Percentiles rank a stretch among this genome's conserved stretches.
These are phyloP conservation scores for Neodiprion pinetum DNA, from an alignment of 1,140 invertebrate species.

Conservation along the genomic window DNA sequence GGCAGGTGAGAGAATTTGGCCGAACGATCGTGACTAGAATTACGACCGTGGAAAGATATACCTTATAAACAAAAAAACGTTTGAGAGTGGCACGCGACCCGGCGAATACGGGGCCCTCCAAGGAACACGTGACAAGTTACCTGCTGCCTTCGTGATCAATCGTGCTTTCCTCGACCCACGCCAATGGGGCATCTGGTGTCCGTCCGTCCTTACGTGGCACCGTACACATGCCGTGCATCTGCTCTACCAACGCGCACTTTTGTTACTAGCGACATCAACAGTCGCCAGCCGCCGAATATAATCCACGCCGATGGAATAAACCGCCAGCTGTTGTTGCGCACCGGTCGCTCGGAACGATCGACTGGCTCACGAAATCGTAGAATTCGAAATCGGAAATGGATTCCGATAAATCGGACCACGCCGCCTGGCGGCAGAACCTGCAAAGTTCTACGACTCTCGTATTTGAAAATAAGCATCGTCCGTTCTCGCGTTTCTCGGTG, in stretches of 20 bases:
- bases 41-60: neutral
- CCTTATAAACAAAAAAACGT: neutral
- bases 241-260: conserved; percentile 36
- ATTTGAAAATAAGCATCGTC: no score
- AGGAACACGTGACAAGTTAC: neutral
- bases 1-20: neutral
- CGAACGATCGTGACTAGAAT: neutral
- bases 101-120: neutral
- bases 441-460: no score
- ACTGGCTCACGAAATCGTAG: no score
- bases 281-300: conserved; percentile 6
- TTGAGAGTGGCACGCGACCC: neutral
- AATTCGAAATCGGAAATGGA: no score
- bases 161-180: conserved; percentile 35
- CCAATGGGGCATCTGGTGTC: conserved; percentile 60
- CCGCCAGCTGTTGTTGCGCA: no score
- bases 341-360: no score
- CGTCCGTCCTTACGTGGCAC: conserved; percentile 43
- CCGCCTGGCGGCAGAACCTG: no score
- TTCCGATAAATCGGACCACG: no score
- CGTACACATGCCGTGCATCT: conserved; percentile 57
- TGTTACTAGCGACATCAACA: conserved; percentile 12
- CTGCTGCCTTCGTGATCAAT: neutral
- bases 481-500: no score
- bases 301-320: neutral